These are phyloP conservation scores for Phyllostomus hastatus DNA, from an alignment of 2,113 vertebrate species.

Conservation along the genomic window DNA sequence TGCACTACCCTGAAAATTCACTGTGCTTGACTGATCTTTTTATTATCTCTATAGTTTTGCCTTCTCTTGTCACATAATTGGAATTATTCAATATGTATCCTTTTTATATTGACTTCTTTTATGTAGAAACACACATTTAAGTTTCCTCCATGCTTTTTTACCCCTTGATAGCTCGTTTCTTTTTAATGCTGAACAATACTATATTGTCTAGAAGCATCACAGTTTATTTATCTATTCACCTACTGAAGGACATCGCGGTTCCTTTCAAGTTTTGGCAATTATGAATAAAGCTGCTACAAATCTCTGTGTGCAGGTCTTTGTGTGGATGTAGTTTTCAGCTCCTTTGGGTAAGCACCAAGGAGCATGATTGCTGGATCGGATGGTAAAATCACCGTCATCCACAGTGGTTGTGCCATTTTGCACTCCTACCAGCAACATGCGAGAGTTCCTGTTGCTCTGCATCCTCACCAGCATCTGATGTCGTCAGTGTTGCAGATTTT, in stretches of 20 bases:
- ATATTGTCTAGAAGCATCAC: background rate
- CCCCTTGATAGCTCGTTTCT: background rate
- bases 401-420: too few relatives aligned
- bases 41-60: background rate
- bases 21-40: background rate
- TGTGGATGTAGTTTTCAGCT: too few relatives aligned
- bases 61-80: background rate
- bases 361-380: too few relatives aligned
- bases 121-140: background rate
- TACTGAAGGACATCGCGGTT: background rate
- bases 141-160: background rate
- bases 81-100: too few relatives aligned
- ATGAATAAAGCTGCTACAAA: background rate
- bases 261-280: background rate
- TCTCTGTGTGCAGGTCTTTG: too few relatives aligned
- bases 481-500: background rate
- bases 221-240: background rate
- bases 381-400: too few relatives aligned
- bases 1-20: background rate
- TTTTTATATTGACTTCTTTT: too few relatives aligned
- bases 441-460: background rate
- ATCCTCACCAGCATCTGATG: background rate
- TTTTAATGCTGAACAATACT: background rate
- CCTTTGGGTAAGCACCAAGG: too few relatives aligned
- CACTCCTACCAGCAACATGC: background rate